phyloP scores from a whole-genome alignment of 1,140 invertebrate genomes.

The Brachionus rubens region DNA sequence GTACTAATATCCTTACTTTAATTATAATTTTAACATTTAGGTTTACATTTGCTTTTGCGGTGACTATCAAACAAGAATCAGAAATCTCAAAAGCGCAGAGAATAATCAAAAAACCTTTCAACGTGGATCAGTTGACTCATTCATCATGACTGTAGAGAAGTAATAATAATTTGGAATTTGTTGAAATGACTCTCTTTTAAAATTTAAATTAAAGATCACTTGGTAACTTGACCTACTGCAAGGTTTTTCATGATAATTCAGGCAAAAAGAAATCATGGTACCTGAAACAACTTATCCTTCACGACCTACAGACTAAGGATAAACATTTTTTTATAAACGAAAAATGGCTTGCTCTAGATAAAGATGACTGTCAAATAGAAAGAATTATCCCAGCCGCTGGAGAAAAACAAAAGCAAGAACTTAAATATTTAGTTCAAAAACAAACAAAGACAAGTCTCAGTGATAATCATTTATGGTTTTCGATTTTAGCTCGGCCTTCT shows the following conservation, averaged over 20 bases:
- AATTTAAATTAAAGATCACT: constrained; percentile 63
- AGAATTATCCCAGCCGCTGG: constrained; percentile 51
- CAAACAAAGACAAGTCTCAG: background rate
- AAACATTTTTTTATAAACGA: constrained; percentile 61
- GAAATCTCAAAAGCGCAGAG: constrained; percentile 2
- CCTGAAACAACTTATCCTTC: constrained; percentile 61
- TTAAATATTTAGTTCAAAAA: background rate
- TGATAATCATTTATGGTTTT: constrained; percentile 39
- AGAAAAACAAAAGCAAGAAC: background rate
- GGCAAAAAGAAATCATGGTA: constrained; percentile 65
- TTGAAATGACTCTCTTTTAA: too few species aligned
- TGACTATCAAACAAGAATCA: background rate
- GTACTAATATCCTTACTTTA: too few species aligned
- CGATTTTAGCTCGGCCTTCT: background rate
- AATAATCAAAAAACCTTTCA: constrained; percentile 6
- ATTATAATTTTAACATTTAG: too few species aligned
- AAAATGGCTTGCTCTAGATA: constrained; percentile 59
- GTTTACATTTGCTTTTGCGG: too few species aligned
- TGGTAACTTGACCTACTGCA: constrained; percentile 62
- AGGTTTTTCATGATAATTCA: constrained; percentile 65
- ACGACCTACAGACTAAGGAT: constrained; percentile 64
- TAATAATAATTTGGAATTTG: too few species aligned
- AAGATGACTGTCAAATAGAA: constrained; percentile 60
- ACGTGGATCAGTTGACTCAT: constrained; percentile 60
- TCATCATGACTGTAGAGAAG: constrained; percentile 63